Evolutionary conservation across 2,113 vertebrate genomes (phyloP).

Genomic region (Puma concolor): DNA sequence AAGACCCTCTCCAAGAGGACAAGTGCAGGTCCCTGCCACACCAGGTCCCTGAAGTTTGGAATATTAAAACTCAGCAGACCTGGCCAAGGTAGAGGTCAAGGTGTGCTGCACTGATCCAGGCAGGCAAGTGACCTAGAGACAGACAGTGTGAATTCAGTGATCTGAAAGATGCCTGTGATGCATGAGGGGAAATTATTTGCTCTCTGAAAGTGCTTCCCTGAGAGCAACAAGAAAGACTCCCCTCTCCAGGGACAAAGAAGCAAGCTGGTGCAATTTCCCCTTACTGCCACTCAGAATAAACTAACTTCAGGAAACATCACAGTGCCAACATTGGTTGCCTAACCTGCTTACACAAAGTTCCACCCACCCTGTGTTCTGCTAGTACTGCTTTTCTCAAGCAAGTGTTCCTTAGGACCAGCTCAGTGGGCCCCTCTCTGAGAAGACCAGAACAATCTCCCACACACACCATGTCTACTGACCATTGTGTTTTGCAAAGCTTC

Average conservation of each 20-base stretch:
- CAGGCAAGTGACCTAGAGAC: neutral
- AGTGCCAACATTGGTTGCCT: neutral
- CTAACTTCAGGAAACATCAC: neutral
- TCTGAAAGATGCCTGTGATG: neutral
- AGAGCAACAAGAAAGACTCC: neutral
- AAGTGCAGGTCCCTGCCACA: too few species aligned
- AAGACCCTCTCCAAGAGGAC: too few species aligned
- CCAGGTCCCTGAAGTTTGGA: too few species aligned
- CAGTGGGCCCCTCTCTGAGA: too few species aligned
- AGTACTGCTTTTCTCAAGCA: too few species aligned
- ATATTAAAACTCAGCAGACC: too few species aligned
- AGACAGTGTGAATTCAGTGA: neutral
- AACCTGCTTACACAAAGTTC: too few species aligned
- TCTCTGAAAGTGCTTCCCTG: neutral
- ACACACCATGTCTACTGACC: too few species aligned
- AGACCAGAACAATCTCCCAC: too few species aligned
- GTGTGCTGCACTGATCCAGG: neutral
- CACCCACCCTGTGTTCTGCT: neutral
- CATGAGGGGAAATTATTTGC: neutral
- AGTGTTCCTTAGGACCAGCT: too few species aligned
- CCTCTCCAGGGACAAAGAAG: neutral
- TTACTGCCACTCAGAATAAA: neutral
- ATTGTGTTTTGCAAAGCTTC: too few species aligned
- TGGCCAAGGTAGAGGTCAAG: too few species aligned
- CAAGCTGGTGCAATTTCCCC: neutral